Evolutionary conservation across 1,140 invertebrate genomes (phyloP).

Genomic region (Cotesia typhae): DNA sequence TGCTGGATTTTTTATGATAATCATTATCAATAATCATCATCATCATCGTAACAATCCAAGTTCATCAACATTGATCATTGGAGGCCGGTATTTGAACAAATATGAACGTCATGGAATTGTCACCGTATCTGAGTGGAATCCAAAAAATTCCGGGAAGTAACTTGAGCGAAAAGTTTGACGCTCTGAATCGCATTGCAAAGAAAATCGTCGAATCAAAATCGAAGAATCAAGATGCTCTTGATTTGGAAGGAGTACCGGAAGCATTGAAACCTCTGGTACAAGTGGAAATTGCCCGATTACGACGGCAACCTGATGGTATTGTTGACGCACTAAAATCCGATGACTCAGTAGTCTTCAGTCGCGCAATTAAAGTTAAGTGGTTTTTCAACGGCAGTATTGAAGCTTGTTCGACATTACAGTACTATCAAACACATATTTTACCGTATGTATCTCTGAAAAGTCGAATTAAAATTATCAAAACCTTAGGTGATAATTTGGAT

Average conservation of each 20-base stretch:
- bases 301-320: slow-evolving; percentile 37
- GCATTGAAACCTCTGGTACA: slow-evolving; percentile 40
- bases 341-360: slow-evolving; percentile 41
- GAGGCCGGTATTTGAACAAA: no score
- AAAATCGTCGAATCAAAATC: not conserved
- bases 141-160: slow-evolving; percentile 18
- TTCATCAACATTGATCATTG: no score
- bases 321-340: slow-evolving; percentile 47
- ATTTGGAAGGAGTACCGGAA: slow-evolving; percentile 34
- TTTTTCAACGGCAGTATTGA: slow-evolving; percentile 46
- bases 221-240: not conserved
- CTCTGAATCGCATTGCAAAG: slow-evolving; percentile 15
- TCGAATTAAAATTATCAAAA: slow-evolving; percentile 45
- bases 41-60: no score
- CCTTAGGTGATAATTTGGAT: slow-evolving; percentile 35
- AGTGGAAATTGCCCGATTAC: slow-evolving; percentile 45
- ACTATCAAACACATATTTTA: slow-evolving; percentile 48
- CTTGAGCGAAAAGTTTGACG: slow-evolving; percentile 17
- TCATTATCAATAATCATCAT: no score
- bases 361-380: slow-evolving; percentile 46
- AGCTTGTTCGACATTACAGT: slow-evolving; percentile 37
- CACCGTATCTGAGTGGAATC: slow-evolving; percentile 21
- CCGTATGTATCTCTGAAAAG: slow-evolving; percentile 45
- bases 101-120: not conserved
- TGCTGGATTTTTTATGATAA: no score